Evolutionary conservation across 2,888 invertebrate species (phyloP), one percentile per base, ranked within the genome.

Genomic region (Xestia sexstrigata): DNA sequence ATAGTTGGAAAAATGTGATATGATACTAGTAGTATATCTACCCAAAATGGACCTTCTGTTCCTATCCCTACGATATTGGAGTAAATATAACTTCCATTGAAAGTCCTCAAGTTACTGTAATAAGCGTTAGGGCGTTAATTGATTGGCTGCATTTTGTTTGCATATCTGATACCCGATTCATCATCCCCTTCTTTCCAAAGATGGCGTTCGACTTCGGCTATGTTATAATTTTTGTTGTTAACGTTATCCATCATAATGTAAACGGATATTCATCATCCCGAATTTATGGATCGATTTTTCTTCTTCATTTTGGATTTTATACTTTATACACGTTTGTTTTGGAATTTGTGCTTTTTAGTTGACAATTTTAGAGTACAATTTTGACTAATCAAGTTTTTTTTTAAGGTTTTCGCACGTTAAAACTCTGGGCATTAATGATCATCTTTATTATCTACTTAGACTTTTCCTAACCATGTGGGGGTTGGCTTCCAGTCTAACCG

Each of bases 141-240:
- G 93, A 95, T 93, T 93, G 93, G 89, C 87, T 92, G 92, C 94
- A 92, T 91, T 95, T 93, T 92, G 92, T 94, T 93, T 93, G 94
- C 91, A 92, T 94, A 95, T 92, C 93, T 93, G 94, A 94, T 92
- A 89, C 92, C 90, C 91, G 87, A 94, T 95, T 95, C 92, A 95
- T 95, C 94, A 95, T 89, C 74, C 83, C 88, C 84, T 89, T 87
- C 91, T 89, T 89, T 78, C 67, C 71, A 26, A 69, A 62, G 70
- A 84, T 67, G 74, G 80, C 74, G 78, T 70, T 82, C 75, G 67
- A 82, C 79, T 66, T 76, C 20, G 68, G 65, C 68, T 35, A 26
- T 67, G 73, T 86, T 82, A 78, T 79, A 86, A 84, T 88, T 88
- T 87, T 76, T 78, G 74, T 62, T 82, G 72, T 81, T 69, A 83